A percentile compares a stretch with the other conserved stretches of the same genome.
These are phyloP conservation scores for Bembecia ichneumoniformis DNA, from an alignment of 2,888 invertebrate genomes.

Conservation along the genomic window DNA sequence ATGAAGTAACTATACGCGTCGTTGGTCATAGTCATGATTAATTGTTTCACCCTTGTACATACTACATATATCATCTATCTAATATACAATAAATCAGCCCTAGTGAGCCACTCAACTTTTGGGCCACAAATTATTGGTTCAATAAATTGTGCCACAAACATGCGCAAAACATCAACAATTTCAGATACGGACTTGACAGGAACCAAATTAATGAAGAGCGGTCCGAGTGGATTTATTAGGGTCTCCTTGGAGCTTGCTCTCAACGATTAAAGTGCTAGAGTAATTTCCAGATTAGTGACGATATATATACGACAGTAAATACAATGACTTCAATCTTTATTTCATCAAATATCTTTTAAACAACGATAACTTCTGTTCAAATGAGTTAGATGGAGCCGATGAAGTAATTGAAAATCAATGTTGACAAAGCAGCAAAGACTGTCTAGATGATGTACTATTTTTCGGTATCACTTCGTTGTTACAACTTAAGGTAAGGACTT, in stretches of 20 bases:
- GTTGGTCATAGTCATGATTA: neutral
- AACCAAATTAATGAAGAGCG: constrained; percentile 61
- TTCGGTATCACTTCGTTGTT: no score
- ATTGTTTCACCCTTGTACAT: neutral
- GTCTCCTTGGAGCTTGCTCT: constrained; percentile 27
- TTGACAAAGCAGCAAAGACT: no score
- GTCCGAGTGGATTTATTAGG: constrained; percentile 55
- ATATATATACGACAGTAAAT: neutral
- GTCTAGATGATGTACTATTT: no score
- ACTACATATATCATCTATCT: neutral
- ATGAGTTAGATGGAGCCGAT: no score
- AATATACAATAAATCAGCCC: constrained; percentile 27
- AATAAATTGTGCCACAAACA: constrained; percentile 53
- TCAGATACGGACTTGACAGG: constrained; percentile 56
- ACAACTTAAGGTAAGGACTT: no score
- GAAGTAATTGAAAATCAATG: no score
- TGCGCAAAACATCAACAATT: constrained; percentile 65
- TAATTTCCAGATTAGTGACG: constrained; percentile 10
- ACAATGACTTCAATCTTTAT: neutral
- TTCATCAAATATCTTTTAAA: no score
- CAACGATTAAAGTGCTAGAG: constrained; percentile 28
- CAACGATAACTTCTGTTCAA: no score
- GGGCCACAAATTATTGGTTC: constrained; percentile 44
- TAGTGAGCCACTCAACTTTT: constrained; percentile 27
- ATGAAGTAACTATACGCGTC: neutral